Conservation (phyloP, 2,888 invertebrate species). For the Trypoxylon attenuatum region DNA sequence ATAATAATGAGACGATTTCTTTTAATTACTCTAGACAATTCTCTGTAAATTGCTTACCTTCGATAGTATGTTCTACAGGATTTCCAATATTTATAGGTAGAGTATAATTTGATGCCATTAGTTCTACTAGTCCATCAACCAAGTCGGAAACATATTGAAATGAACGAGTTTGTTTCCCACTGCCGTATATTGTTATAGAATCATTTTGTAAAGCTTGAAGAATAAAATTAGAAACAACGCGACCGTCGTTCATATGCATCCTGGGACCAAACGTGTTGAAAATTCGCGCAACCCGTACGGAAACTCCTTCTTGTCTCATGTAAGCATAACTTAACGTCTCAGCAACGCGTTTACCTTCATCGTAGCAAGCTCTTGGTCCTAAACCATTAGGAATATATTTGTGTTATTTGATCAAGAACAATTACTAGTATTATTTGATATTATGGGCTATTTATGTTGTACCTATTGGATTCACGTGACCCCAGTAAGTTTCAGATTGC, state of each 20-base stretch:
- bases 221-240: slow-evolving; percentile 99
- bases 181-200: slow-evolving; percentile 93
- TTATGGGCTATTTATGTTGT: background rate
- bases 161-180: slow-evolving; percentile 93
- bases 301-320: slow-evolving; percentile 96
- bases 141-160: slow-evolving; percentile 99
- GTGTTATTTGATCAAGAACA: background rate
- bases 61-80: slow-evolving; percentile 97
- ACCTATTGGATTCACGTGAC: slow-evolving; percentile 99
- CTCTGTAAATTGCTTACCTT: slow-evolving; percentile 77
- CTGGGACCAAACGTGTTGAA: slow-evolving; percentile 99
- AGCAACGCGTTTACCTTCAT: slow-evolving; percentile 99
- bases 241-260: slow-evolving; percentile 99
- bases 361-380: slow-evolving; percentile 97
- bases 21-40: background rate
- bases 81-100: slow-evolving; percentile 97
- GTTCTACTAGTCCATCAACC: slow-evolving; percentile 92
- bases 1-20: background rate
- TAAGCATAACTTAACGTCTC: slow-evolving; percentile 98
- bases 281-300: slow-evolving; percentile 96
- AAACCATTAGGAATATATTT: slow-evolving; percentile 1
- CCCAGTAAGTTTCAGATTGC: slow-evolving; percentile 98
- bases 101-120: slow-evolving; percentile 96
- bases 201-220: slow-evolving; percentile 96
- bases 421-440: background rate